Evolutionary conservation across 2,113 vertebrate species (phyloP).

Genomic region (Chiloscyllium plagiosum): DNA sequence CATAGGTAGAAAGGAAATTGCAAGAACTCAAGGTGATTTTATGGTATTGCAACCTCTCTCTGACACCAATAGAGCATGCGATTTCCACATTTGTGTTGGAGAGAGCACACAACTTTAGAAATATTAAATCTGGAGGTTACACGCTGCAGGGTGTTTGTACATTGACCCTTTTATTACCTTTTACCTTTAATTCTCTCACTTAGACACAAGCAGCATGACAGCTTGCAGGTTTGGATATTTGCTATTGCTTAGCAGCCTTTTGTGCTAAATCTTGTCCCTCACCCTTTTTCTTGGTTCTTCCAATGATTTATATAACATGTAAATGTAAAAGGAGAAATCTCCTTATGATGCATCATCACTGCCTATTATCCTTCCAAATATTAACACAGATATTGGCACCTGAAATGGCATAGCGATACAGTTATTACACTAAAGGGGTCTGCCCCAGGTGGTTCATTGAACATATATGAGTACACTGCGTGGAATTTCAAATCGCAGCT

Average conservation of each 20-base stretch:
- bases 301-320: background rate
- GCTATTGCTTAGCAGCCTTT: background rate
- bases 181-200: background rate
- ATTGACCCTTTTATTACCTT: background rate
- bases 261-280: background rate
- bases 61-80: background rate
- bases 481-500: background rate
- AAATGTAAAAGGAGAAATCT: background rate
- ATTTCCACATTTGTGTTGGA: background rate
- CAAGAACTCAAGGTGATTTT: background rate
- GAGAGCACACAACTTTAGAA: background rate
- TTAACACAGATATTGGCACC: background rate
- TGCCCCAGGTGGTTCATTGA: background rate
- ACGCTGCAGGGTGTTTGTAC: background rate
- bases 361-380: background rate
- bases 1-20: background rate
- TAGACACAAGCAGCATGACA: background rate
- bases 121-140: background rate
- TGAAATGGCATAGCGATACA: background rate
- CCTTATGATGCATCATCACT: background rate
- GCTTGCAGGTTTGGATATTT: background rate
- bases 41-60: background rate
- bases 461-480: background rate
- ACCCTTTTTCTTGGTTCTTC: background rate
- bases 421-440: background rate